Base-by-base conservation (phyloP, 2,797 vertebrate species). In the Myripristis jacobus region DNA sequence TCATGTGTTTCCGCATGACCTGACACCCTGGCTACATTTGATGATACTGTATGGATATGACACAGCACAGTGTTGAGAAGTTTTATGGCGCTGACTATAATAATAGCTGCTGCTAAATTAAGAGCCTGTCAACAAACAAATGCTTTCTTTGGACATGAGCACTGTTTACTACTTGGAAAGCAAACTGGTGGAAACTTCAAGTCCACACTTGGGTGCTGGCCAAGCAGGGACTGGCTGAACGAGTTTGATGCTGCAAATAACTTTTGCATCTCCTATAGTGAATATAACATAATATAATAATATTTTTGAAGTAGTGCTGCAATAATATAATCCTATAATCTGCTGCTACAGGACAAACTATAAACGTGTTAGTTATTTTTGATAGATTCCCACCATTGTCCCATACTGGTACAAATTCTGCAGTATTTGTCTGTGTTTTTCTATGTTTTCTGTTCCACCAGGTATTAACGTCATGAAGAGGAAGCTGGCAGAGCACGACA, bases 401-500 rank as follows among this genome's bases (percentile, higher is more conserved):
- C 2, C 3, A 19, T n/a, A 22, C 41, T 21, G 21, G 21, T 29
- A 43, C 9, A 6, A 19, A 51, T 36, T 5, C 11, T 13, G 27
- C 43, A 7, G n/a, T 16, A 54, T 44, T 4, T 27, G 15, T 41
- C 3, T 50, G 43, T 41, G 12, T 36, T n/a, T n/a, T n/a, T n/a
- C n/a, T n/a, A n/a, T n/a, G n/a, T 0, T 34, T 46, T 27, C 13
- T 54, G 18, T 10, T 47, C 11, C 3, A 31, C 7, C 70, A 98
- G 98, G 97, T 25, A 0, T 99, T 68, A 97, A 95, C 11, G 0
- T 96, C 21, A 62, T 98, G 88, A 99, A 99, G 75, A 95, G 97
- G 57, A 98, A 98, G 70, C 86, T 98, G 67, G 98, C 95, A 0
- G 90, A 95, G 61, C 96, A 96, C 1, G 97, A 99, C 79, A 97